Conservation (phyloP, 2,113 vertebrate genomes). For the Gambusia affinis region DNA sequence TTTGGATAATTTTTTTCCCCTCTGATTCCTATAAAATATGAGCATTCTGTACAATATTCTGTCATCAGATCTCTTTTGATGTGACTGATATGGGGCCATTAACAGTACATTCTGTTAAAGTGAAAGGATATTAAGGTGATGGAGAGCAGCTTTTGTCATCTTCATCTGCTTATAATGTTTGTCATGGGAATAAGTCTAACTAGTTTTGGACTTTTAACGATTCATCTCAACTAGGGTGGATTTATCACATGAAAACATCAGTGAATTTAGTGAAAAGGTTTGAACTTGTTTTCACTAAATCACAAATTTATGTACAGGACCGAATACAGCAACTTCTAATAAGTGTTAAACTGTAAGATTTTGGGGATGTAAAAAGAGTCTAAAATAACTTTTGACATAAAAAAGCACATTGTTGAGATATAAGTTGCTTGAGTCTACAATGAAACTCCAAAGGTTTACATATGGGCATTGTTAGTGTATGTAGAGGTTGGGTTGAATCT, state of each 20-base stretch:
- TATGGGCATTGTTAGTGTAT: neutral
- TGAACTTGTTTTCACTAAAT: neutral
- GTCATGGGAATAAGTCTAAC: neutral
- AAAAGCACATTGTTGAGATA: neutral
- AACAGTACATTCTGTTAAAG: constrained; percentile 28
- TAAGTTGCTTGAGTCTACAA: neutral
- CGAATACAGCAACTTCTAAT: too few species aligned
- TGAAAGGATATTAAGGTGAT: constrained; percentile 23
- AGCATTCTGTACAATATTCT: neutral
- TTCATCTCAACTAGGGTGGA: too few species aligned
- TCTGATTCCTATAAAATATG: neutral
- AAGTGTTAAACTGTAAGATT: too few species aligned
- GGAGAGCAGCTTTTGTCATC: constrained; percentile 31
- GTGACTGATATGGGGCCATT: constrained; percentile 17
- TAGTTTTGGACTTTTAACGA: too few species aligned
- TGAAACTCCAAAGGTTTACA: too few species aligned
- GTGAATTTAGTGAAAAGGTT: neutral
- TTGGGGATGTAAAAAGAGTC: too few species aligned
- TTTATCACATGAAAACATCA: too few species aligned
- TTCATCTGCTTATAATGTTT: constrained; percentile 27
- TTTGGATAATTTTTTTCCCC: neutral
- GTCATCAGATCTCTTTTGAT: constrained; percentile 4
- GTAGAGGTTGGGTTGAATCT: neutral
- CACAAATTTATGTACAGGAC: too few species aligned
- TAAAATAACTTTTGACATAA: neutral